Conservation (phyloP, 2,113 vertebrate species). For the Megaleporinus macrocephalus region DNA sequence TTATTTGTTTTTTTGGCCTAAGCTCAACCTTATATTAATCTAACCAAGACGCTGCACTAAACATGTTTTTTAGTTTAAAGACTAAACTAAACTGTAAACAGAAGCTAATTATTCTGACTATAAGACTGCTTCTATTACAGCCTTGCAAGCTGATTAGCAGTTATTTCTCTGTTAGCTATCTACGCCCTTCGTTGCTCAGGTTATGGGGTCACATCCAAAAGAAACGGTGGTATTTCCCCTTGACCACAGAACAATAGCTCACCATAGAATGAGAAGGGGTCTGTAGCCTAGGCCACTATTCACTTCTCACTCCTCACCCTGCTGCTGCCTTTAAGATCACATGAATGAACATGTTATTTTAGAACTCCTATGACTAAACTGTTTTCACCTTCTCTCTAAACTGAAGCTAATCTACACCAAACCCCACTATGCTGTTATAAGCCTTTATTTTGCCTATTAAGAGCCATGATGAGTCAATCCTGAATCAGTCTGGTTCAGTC, state of each 20-base stretch:
- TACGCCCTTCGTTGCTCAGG: constrained; percentile 8
- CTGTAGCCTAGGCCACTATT: neutral
- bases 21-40: too few species aligned
- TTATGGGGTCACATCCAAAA: constrained; percentile 25
- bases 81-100: too few species aligned
- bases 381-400: neutral
- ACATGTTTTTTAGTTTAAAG: too few species aligned
- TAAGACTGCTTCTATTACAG: neutral
- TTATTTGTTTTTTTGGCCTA: too few species aligned
- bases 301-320: neutral
- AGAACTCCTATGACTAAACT: neutral
- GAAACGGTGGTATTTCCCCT: constrained; percentile 23
- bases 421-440: too few species aligned
- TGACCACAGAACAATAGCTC: constrained; percentile 26
- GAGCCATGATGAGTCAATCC: neutral
- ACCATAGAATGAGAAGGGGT: neutral
- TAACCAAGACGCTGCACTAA: too few species aligned
- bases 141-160: neutral
- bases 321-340: neutral
- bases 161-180: neutral
- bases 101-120: too few species aligned
- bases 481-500: neutral
- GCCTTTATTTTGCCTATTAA: neutral
- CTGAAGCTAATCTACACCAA: neutral
- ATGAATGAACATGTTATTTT: neutral